Evolutionary conservation across 2,797 vertebrate species (phyloP), one percentile per base, ranked within the genome.

Genomic region (Cichlasoma orientale): DNA sequence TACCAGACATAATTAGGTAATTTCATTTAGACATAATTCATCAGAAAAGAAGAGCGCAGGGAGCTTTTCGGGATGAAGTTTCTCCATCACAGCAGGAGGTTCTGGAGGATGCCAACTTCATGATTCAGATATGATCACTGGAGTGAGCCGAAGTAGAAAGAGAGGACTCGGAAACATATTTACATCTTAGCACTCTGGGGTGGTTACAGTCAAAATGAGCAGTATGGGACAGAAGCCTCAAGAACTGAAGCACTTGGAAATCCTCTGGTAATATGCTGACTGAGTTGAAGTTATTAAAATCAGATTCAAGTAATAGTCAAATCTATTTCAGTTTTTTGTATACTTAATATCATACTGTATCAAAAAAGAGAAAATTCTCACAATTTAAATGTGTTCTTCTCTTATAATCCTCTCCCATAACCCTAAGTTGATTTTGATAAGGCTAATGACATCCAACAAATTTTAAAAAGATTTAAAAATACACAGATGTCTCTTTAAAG

Each of bases 1-100:
- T 91, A 90, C 82, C 85, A 91, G 79, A 87, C 87, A 85, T 92
- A 79, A 91, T 90, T 92, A 86, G 85, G 88, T 89, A 87, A 92
- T 90, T 93, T 74, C 86, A 91, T 92, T 92, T 85, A 85, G 72
- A 92, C 71, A 78, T 88, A 75, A 92, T 85, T 91, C 80, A 88
- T 87, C 83, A 84, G 18, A 85, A 77, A 74, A 83, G 41, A 85
- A 80, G 77, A 87, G 79, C 57, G 14, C 57, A 63, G 53, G 72
- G 57, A 82, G 82, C 73, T 72, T 86, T 88, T 82, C 76, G 71
- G 69, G 84, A 81, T 76, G 78, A 73, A 80, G 77, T 85, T 86
- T 86, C 68, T 92, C 68, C 25, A 68, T 86, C 86, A 58, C 88
- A 74, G 83, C 86, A 88, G 81, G 87, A 89, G 71, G 47, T 58